A percentile compares a stretch with the other conserved stretches of the same genome.
These are phyloP conservation scores for Vanessa tameamea DNA, from an alignment of 1,140 invertebrate genomes.

Conservation along the genomic window DNA sequence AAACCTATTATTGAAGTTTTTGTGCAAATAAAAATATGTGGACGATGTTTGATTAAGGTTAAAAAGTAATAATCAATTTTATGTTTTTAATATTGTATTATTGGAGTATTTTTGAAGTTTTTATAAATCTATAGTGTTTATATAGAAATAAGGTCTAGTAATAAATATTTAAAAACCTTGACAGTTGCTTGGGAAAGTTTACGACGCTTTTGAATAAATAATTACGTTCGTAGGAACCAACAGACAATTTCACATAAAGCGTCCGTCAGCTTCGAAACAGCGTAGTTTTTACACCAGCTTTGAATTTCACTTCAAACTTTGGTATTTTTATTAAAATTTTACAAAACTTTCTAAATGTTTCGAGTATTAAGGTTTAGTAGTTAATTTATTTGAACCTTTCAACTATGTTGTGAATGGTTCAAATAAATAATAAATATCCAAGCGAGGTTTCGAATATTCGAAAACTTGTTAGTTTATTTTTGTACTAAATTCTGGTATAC, in stretches of 20 bases:
- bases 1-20: too few relatives aligned
- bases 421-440: neutral
- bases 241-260: slow-evolving; percentile 56
- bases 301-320: slow-evolving; percentile 32
- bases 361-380: neutral
- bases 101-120: neutral
- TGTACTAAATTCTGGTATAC: too few relatives aligned
- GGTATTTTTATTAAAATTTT: slow-evolving; percentile 22
- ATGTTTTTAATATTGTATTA: too few relatives aligned
- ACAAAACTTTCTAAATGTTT: slow-evolving; percentile 29
- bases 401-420: neutral
- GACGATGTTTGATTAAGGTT: too few relatives aligned
- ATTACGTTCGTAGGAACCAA: slow-evolving; percentile 48
- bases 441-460: neutral
- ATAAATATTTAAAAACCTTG: slow-evolving; percentile 59
- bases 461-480: too few relatives aligned
- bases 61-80: too few relatives aligned
- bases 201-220: slow-evolving; percentile 61
- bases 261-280: slow-evolving; percentile 51
- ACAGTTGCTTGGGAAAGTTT: slow-evolving; percentile 62
- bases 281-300: slow-evolving; percentile 47
- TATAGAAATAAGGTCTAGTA: slow-evolving; percentile 34
- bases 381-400: slow-evolving; percentile 4
- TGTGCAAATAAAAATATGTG: too few relatives aligned
- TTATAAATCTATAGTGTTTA: slow-evolving; percentile 2